Conservation (phyloP, 2,888 invertebrate genomes). For the Drosophila pseudotalamancana region DNA sequence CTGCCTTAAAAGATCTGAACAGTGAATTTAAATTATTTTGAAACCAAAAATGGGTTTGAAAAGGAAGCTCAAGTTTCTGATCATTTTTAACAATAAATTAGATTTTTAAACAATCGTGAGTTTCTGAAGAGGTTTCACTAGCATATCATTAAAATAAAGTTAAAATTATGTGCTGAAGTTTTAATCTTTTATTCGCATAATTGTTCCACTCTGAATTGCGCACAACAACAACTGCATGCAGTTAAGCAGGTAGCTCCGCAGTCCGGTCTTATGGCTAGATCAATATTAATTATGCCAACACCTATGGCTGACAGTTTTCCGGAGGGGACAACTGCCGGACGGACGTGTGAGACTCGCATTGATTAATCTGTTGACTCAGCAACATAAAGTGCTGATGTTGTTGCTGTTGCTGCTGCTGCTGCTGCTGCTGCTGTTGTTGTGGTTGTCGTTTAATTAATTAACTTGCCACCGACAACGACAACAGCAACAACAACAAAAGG, state of each 20-base stretch:
- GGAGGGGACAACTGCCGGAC: constrained; percentile 19
- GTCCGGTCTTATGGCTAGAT: constrained; percentile 53
- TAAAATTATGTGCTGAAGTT: neutral
- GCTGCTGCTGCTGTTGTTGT: constrained; percentile 33
- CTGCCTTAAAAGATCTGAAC: too few species aligned
- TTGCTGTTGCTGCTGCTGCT: constrained; percentile 22
- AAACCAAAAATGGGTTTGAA: too few species aligned
- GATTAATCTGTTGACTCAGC: constrained; percentile 71
- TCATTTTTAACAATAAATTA: too few species aligned
- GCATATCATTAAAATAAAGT: neutral
- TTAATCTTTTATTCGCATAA: constrained; percentile 10
- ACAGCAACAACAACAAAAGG: constrained; percentile 18
- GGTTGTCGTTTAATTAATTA: constrained; percentile 63
- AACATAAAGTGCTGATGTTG: constrained; percentile 45
- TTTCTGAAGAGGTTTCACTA: neutral
- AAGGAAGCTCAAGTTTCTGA: too few species aligned
- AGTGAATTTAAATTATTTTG: too few species aligned
- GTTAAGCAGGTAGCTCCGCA: constrained; percentile 27
- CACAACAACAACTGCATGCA: constrained; percentile 8
- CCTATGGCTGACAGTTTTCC: constrained; percentile 64
- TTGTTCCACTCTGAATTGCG: constrained; percentile 4
- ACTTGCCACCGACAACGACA: constrained; percentile 49
- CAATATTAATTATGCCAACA: constrained; percentile 76
- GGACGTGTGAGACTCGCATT: constrained; percentile 57
- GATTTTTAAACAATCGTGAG: too few species aligned